These are phyloP conservation scores for Epistrophe grossulariae DNA, from an alignment of 2,888 invertebrate genomes.

Conservation along the genomic window DNA sequence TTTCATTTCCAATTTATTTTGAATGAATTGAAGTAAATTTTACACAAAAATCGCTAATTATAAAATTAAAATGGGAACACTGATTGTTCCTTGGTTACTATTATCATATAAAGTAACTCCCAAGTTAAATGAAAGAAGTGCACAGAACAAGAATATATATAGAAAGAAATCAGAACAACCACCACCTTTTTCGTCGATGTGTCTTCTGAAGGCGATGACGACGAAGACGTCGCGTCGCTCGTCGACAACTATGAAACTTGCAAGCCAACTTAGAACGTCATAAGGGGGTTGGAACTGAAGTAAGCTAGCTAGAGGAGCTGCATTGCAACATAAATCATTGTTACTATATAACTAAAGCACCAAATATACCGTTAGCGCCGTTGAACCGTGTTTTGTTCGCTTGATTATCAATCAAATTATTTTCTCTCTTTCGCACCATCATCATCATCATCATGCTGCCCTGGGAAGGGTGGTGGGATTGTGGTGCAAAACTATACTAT, in stretches of 20 bases:
- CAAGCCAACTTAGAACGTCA: constrained; percentile 5
- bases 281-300: background rate
- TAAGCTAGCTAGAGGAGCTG: constrained; percentile 56
- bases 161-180: constrained; percentile 64
- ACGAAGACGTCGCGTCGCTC: constrained; percentile 19
- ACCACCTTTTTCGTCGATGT: constrained; percentile 74
- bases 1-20: too few relatives aligned
- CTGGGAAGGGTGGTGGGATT: too few relatives aligned
- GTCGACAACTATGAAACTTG: too few relatives aligned
- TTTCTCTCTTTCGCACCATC: constrained; percentile 72
- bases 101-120: background rate
- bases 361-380: constrained; percentile 36
- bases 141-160: constrained; percentile 32
- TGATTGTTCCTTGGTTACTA: background rate
- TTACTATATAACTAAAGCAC: constrained; percentile 47
- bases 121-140: constrained; percentile 49
- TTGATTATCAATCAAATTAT: constrained; percentile 76
- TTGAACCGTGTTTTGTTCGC: constrained; percentile 70
- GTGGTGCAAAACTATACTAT: constrained; percentile 5
- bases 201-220: constrained; percentile 46
- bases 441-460: constrained; percentile 25
- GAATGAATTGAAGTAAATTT: too few relatives aligned
- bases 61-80: constrained; percentile 9
- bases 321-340: constrained; percentile 74
- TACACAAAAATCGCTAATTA: too few relatives aligned